Conservation (phyloP, 2,797 vertebrate species). For the Synaphobranchus kaupii region DNA sequence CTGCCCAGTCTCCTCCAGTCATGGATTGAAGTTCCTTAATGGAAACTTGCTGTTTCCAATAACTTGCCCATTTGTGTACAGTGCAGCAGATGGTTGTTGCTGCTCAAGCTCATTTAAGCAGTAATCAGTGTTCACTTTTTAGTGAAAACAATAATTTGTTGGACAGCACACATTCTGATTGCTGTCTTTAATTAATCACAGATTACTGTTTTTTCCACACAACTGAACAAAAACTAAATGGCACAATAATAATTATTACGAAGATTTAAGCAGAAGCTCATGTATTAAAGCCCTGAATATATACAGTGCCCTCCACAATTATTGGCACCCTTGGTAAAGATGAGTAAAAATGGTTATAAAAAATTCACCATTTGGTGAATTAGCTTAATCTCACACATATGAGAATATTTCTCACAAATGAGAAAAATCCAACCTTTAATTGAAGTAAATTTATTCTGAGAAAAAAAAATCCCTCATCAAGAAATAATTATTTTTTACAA, state of each 20-base stretch:
- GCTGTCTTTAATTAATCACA: neutral
- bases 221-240: neutral
- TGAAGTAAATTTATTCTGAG: no score
- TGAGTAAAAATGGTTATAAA: no score
- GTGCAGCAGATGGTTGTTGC: neutral
- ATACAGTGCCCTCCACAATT: neutral
- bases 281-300: neutral
- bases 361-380: no score
- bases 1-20: neutral
- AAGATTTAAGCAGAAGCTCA: neutral
- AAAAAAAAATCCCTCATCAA: no score
- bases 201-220: neutral
- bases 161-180: neutral
- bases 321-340: no score
- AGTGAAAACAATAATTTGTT: neutral
- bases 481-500: no score
- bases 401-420: no score
- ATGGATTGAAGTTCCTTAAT: neutral
- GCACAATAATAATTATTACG: neutral
- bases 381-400: no score
- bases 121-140: neutral
- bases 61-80: neutral
- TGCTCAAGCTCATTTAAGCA: neutral
- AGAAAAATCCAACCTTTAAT: no score
- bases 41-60: neutral